Conservation (phyloP, 1,140 invertebrate genomes). For the Atta texana region DNA sequence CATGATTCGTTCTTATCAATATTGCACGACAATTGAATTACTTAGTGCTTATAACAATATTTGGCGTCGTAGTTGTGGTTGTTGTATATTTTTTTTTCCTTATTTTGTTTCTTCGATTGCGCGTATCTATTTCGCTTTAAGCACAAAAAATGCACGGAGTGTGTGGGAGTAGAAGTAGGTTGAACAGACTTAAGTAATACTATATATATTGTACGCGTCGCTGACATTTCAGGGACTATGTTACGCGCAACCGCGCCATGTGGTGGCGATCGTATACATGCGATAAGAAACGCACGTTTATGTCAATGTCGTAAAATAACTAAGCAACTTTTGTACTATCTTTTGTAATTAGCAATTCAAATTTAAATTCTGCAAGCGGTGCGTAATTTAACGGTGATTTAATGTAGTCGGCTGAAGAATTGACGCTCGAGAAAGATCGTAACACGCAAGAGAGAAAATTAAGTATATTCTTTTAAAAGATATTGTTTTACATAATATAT, state of each 20-base stretch:
- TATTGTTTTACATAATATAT: neutral
- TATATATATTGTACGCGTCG: neutral
- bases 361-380: neutral
- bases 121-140: neutral
- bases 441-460: neutral
- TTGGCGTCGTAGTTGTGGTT: neutral
- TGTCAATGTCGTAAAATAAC: neutral
- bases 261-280: conserved; percentile 44
- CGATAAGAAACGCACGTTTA: neutral
- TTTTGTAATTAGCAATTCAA: conserved; percentile 29
- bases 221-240: conserved; percentile 4
- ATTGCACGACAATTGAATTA: conserved; percentile 43
- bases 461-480: neutral
- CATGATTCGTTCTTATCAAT: conserved; percentile 34
- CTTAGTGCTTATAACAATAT: neutral
- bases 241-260: conserved; percentile 33
- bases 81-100: neutral
- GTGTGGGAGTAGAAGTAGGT: neutral
- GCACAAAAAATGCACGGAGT: too few relatives aligned
- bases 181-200: neutral
- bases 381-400: conserved; percentile 20
- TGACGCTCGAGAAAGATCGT: neutral
- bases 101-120: neutral
- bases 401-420: neutral
- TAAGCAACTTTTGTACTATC: neutral